Base-by-base conservation (phyloP, 2,797 vertebrate species). In the Phalanger gymnotis region DNA sequence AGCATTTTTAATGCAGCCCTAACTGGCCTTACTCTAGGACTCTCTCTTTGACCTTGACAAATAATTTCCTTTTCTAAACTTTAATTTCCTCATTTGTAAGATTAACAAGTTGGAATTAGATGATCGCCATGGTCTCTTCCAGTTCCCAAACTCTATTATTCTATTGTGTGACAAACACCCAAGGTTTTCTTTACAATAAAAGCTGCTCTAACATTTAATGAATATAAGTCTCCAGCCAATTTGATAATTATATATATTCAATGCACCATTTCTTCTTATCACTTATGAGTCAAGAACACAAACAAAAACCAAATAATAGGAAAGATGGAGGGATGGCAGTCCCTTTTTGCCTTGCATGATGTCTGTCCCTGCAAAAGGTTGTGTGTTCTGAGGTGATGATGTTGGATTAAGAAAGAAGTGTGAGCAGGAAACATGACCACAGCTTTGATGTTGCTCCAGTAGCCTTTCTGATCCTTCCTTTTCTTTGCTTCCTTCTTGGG, bases 261-360 rank as follows among this genome's bases (percentile, higher is more conserved):
- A 0, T 54, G 57, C 34, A 13, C 52, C n/a, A 90, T 93, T 92
- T 81, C 34, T 31, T 58, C 28, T 22, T 73, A 22, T 73, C 89
- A 52, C 93, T 95, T 94, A 94, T n/a, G 56, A 95, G 53, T 96
- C 58, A 95, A 91, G 93, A 96, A 96, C 40, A 97, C 28, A 94
- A 95, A 94, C 34, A 95, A 94, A 93, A 96, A 89, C 54, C 57
- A 95, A 95, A 92, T 54, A 56, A 56, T 1, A 96, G 51, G n/a
- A 61, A 58, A 94, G 91, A 96, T 87, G 53, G 90, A 66, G 55
- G n/a, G 34, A 90, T 90, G 93, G 91, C n/a, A 34, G 31, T 73
- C n/a, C 61, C 66, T 40, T 22, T 73, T 22, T 73, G 34, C 66
- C n/a, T 73, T n/a, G 97, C 11, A 56, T 47, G 66, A 89, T 5